Evolutionary conservation across 2,888 invertebrate species (phyloP), one percentile per base, ranked within the genome.

Genomic region (Catocala nupta): DNA sequence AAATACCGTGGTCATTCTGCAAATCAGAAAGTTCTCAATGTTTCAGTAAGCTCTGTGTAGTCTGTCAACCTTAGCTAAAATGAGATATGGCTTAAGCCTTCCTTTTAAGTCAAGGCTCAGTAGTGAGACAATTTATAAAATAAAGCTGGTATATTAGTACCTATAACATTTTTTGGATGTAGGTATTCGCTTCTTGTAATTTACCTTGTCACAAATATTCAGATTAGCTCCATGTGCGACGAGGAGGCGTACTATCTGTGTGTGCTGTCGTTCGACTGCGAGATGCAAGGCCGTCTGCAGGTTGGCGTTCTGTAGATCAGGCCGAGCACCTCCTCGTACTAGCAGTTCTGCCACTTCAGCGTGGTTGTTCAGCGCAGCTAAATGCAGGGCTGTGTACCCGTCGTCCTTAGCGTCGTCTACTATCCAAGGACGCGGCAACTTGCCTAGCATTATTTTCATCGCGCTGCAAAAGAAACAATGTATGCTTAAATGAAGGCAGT

Each of bases 321-420:
- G 97, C 82, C 98, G 97, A 9, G 99, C 99, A 79, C 98, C 97
- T 55, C 98, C 99, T 61, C 97, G 96, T 8, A 98, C 97, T 70
- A 99, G 95, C 74, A 98, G 95, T 89, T 99, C 98, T 0, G 98
- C 99, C 47, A 99, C 99, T 92, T 99, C 98, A 0, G 98, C 98
- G 91, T 99, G 99, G 93, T 99, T 99, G 93, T 99, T 99, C 42
- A 99, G 96, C 0, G 99, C 98, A 0, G 99, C 99, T 76, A 99
- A 95, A 91, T 99, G 99, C 25, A 99, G 95, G 0, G 99, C 99
- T 0, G 99, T 99, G 93, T 99, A 99, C 1, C 99, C 99, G 84
- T 99, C 99, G 89, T 99, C 99, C 88, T 99, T 99, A 83, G 99
- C 99, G 93, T 99, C 99, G 90, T 99, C 99, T 63, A 99, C 99